These are phyloP conservation scores for Ceratina japonica DNA, from an alignment of 1,140 invertebrate species.

Conservation along the genomic window DNA sequence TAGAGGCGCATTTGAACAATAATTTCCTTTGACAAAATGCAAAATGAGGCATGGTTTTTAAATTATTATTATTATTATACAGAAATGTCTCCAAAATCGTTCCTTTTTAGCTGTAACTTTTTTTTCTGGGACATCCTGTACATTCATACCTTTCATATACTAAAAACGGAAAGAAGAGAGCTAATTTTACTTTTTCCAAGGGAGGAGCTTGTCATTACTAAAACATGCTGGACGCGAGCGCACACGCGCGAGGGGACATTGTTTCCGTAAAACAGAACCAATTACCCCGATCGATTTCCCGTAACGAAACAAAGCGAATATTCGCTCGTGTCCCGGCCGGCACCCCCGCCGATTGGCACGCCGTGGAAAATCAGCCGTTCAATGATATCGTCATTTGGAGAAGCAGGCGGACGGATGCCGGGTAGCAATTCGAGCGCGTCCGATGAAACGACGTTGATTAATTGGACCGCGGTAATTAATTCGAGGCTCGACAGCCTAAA, in stretches of 20 bases:
- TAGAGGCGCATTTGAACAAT: too few species aligned
- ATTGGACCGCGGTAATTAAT: constrained; percentile 41
- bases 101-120: too few species aligned
- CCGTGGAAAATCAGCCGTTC: constrained; percentile 31
- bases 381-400: constrained; percentile 37
- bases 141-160: too few species aligned
- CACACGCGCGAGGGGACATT: not conserved
- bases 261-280: not conserved
- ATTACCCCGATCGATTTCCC: constrained; percentile 6
- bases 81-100: too few species aligned
- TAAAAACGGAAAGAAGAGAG: too few species aligned
- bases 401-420: not conserved
- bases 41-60: too few species aligned
- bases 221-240: not conserved
- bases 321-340: not conserved
- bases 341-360: too few species aligned
- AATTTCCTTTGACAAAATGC: too few species aligned
- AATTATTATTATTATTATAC: too few species aligned
- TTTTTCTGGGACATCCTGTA: too few species aligned
- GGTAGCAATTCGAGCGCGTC: not conserved
- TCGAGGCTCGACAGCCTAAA: constrained; percentile 29
- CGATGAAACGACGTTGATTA: constrained; percentile 46
- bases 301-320: not conserved
- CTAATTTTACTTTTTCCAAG: not conserved
- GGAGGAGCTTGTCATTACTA: not conserved